These are phyloP conservation scores for Condylostylus longicornis DNA, from an alignment of 1,140 invertebrate genomes.

Conservation along the genomic window DNA sequence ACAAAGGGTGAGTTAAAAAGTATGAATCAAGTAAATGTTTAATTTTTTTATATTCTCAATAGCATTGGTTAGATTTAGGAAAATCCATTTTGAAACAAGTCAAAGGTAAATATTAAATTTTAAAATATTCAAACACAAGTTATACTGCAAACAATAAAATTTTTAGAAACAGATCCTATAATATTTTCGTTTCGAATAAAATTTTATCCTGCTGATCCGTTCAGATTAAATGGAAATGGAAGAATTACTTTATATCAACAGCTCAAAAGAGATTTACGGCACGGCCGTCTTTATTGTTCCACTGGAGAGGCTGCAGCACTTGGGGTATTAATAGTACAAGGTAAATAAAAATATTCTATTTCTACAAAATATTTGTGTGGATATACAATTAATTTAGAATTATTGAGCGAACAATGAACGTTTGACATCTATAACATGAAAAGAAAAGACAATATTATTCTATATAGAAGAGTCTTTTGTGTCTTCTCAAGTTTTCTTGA, in stretches of 20 bases:
- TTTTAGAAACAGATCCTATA: slow-evolving; percentile 67
- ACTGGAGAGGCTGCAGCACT: slow-evolving; percentile 74
- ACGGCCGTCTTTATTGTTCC: slow-evolving; percentile 86
- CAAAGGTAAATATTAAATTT: slow-evolving; percentile 53
- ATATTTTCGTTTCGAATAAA: slow-evolving; percentile 86
- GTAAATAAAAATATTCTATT: no score
- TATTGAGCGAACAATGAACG: no score
- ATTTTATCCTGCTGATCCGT: slow-evolving; percentile 85
- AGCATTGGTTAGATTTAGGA: slow-evolving; percentile 93
- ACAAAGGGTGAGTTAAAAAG: slow-evolving; percentile 58
- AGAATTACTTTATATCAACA: slow-evolving; percentile 59
- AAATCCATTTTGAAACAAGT: slow-evolving; percentile 90
- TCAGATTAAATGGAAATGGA: slow-evolving; percentile 33
- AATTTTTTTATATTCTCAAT: slow-evolving; percentile 19
- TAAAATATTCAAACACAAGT: background rate
- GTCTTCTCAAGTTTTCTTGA: no score
- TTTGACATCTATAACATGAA: no score
- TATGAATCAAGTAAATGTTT: background rate
- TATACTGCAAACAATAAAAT: background rate
- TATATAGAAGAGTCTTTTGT: no score
- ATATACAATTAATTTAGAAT: no score
- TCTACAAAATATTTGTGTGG: no score
- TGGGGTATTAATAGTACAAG: slow-evolving; percentile 86
- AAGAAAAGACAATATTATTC: no score
- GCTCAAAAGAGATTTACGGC: slow-evolving; percentile 81